phyloP scores from a whole-genome alignment of 2,113 vertebrate genomes.

The Kryptolebias marmoratus region DNA sequence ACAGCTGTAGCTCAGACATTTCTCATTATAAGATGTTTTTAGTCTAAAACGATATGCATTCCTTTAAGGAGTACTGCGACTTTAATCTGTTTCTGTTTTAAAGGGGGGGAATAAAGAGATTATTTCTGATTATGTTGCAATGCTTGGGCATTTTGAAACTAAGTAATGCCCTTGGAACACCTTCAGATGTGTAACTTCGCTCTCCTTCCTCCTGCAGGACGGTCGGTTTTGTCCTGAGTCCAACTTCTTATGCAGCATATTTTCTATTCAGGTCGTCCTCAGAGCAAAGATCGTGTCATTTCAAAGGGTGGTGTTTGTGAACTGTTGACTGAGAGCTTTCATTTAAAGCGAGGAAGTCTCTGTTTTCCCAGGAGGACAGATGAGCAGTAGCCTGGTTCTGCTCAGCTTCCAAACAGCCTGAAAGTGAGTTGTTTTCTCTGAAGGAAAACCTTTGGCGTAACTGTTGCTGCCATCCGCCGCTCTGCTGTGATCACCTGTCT shows the following conservation, averaged over 20 bases:
- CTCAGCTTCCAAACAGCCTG: background rate
- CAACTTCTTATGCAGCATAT: background rate
- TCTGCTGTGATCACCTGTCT: constrained; percentile 7
- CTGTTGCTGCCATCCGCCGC: background rate
- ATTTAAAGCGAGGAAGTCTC: too few relatives aligned
- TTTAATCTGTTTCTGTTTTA: too few relatives aligned
- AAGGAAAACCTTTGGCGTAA: background rate
- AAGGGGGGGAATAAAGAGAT: too few relatives aligned
- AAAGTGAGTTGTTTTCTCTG: background rate
- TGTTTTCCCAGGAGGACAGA: background rate
- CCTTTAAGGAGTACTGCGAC: too few relatives aligned
- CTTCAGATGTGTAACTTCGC: constrained; percentile 2
- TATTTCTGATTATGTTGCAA: background rate
- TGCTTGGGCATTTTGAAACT: background rate
- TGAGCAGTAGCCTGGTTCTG: background rate
- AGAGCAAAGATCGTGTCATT: background rate
- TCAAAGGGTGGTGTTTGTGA: background rate
- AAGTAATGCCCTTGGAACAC: background rate
- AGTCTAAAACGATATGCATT: too few relatives aligned
- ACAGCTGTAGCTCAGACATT: too few relatives aligned
- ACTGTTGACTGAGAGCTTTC: constrained; percentile 1
- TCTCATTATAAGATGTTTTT: too few relatives aligned
- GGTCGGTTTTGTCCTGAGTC: background rate
- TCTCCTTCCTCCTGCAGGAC: background rate
- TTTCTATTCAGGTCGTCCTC: background rate